Evolutionary conservation across 2,888 invertebrate species (phyloP).

Genomic region (Coronaproctus castanopsis): DNA sequence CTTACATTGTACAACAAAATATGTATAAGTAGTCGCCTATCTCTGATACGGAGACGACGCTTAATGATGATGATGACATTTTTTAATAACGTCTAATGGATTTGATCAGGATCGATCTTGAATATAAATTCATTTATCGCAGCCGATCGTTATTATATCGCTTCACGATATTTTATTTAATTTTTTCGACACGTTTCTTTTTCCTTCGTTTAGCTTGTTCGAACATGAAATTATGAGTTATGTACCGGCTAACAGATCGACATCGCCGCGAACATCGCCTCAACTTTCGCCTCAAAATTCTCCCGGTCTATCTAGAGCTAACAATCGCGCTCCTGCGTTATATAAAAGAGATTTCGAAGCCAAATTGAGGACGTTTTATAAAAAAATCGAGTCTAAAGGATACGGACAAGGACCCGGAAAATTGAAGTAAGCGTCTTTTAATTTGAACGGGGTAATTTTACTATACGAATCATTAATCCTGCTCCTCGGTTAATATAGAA

Average conservation of each 20-base stretch:
- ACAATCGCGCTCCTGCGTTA: conserved; percentile 67
- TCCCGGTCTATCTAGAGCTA: conserved; percentile 47
- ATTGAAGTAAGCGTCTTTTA: conserved; percentile 83
- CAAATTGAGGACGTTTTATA: conserved; percentile 80
- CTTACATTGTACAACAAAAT: no score
- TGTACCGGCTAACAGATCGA: conserved; percentile 43
- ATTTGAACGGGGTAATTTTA: no score
- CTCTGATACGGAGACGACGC: background rate
- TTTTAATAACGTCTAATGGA: no score
- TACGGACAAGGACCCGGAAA: conserved; percentile 94
- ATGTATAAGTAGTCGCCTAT: background rate
- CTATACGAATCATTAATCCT: no score
- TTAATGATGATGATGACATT: background rate
- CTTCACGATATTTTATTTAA: no score
- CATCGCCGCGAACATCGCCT: conserved; percentile 37
- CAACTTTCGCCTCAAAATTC: conserved; percentile 56
- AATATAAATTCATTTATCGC: no score
- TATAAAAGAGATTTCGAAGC: conserved; percentile 87
- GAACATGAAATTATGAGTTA: conserved; percentile 98
- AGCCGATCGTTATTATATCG: no score
- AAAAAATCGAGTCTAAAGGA: conserved; percentile 86
- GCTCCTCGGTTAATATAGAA: no score
- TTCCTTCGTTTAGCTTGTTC: conserved; percentile 47
- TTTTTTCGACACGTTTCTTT: no score
- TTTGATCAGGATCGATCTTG: no score